phyloP scores from a whole-genome alignment of 92 coral and sea anemone species.

The Porites lobata region DNA sequence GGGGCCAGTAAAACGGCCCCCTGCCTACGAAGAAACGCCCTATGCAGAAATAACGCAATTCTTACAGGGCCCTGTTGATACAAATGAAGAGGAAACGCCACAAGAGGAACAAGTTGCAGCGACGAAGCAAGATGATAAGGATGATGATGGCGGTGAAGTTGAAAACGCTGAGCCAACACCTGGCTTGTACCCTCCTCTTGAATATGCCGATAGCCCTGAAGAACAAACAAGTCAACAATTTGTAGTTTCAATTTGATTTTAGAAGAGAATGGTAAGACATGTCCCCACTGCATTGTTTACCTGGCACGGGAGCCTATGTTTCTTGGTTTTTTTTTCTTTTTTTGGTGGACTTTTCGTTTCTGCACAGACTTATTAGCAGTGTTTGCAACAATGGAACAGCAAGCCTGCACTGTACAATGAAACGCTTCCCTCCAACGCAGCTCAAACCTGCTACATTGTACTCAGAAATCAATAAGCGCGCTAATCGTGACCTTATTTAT shows the following conservation, averaged over 20 bases:
- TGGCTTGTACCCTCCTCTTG: not conserved
- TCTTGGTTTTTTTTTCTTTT: too few relatives aligned
- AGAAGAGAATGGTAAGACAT: slow-evolving; percentile 15
- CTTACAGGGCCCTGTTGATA: slow-evolving; percentile 12
- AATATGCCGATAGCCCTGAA: not conserved
- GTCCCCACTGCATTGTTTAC: too few relatives aligned
- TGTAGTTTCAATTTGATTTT: slow-evolving; percentile 1
- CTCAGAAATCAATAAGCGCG: too few relatives aligned
- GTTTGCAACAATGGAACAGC: too few relatives aligned
- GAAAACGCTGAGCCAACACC: not conserved
- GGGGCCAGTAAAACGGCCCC: slow-evolving; percentile 5
- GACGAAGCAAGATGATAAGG: not conserved
- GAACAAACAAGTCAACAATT: not conserved
- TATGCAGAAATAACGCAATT: slow-evolving; percentile 50
- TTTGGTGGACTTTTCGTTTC: too few relatives aligned
- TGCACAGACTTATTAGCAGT: too few relatives aligned
- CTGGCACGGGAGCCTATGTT: too few relatives aligned
- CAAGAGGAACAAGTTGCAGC: not conserved
- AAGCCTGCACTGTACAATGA: too few relatives aligned
- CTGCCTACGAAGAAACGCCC: slow-evolving; percentile 30
- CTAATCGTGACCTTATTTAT: too few relatives aligned
- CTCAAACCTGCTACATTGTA: too few relatives aligned
- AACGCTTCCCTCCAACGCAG: too few relatives aligned
- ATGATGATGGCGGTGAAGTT: not conserved
- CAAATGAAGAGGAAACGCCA: slow-evolving; percentile 8